Evolutionary conservation across 64 coral and sea anemone genomes (phyloP), one percentile per base, ranked within the genome.

Genomic region (Stichodactyla helianthus): DNA sequence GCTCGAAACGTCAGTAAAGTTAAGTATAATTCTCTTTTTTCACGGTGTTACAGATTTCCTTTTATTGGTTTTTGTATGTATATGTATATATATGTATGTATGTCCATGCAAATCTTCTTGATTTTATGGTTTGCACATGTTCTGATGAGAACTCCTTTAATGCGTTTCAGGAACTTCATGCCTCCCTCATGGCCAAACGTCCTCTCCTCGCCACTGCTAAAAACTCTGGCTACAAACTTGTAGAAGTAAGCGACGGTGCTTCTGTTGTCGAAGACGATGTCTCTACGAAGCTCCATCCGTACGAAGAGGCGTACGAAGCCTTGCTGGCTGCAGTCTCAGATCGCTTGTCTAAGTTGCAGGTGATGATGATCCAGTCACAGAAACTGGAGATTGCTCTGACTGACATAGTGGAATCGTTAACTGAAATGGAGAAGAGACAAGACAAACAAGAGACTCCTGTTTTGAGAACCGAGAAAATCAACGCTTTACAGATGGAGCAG

Each of bases 221-320:
- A 59, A 82, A 93, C 62, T 86, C 91, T n/a, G 94, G 94, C 31
- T 87, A 87, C 57, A 86, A 83, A 65, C 53, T 97, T 6, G 88
- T 93, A 28, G 87, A 86, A 57, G 88, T 87, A 50, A 90, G 92
- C 18, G 80, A 89, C 3, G 91, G 91, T 44, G 88, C 88, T 5
- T 67, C 67, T 77, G 80, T 79, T 1, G 56, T 79, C 6, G 85
- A 92, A 51, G 84, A 65, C 56, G 91, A 89, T 26, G 88, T 97
- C 4, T 84, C 88, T 2, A 93, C 91, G 50, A 92, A 92, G 50
- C 94, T 97, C 1, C 68, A 87, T 81, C 94, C 94, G 15, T 79
- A 92, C 22, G 87, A 97, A 80, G 85, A 97, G 22, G 91, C 91
- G 7, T 97, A 87, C 79, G 94, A 97, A 16, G 88, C 88, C 31